Base-by-base conservation (phyloP, 2,113 vertebrate species). In the Hippolais icterina region DNA sequence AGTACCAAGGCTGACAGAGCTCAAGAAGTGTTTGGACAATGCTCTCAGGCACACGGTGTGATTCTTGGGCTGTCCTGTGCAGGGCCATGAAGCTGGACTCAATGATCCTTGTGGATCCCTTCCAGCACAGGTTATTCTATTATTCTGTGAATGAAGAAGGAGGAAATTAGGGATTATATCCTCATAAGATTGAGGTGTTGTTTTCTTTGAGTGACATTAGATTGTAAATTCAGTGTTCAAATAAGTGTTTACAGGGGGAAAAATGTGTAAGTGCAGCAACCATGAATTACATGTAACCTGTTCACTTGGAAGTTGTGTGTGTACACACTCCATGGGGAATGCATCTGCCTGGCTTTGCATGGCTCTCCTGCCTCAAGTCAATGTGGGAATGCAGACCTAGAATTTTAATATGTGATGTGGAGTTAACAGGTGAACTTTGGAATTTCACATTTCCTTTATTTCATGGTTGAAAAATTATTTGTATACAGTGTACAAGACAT, bases 331-430 rank as follows among this genome's bases (percentile, higher is more conserved):
- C 14, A 5, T 9, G 33, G 69, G 9, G 20, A 47, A 15, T 22
- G 29, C 52, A 27, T 65, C 17, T 37, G 20, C 25, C 42, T 65
- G 77, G 8, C 33, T 83, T 69, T 72, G 35, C 39, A 5, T 25
- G 21, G 15, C 33, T 71, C 24, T 79, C 27, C n/a, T 83, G 7
- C 27, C 31, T 72, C 31, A 31, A 60, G 15, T 31, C 15, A 19
- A 9, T 64, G 25, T 76, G 27, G 35, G 63, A 72, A 19, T 11
- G 15, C 0, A 0, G 28, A 56, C 5, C 6, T 0, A 61, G 28
- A 31, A 41, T 88, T 90, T 64, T 50, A 68, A 19, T 11, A 10
- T 11, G 6, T 6, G 44, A 47, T 60, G 3, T 69, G 33, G 24
- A 89, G 22, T 14, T n/a, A 82, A 42, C 10, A 41, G 27, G 19